These are phyloP conservation scores for Copidosoma aretas DNA, from an alignment of 2,888 invertebrate species.

Conservation along the genomic window DNA sequence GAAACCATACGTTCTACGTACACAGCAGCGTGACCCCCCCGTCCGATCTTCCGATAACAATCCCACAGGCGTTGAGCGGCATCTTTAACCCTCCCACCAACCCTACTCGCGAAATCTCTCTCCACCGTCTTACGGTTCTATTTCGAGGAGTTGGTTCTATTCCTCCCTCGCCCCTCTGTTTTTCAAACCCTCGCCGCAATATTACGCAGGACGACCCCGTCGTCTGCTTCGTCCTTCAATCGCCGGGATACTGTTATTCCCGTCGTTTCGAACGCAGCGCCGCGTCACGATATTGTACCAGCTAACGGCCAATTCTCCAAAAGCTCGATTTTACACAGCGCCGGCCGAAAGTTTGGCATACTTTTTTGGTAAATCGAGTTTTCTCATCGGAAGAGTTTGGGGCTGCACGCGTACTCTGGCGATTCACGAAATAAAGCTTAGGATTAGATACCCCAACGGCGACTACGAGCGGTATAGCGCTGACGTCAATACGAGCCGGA, in stretches of 20 bases:
- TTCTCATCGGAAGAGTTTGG: conserved; percentile 10
- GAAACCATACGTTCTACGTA: background rate
- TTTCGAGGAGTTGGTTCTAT: conserved; percentile 39
- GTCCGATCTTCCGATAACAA: background rate
- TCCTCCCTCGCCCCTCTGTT: too few species aligned
- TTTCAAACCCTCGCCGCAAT: conserved; percentile 30
- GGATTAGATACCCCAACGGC: conserved; percentile 28
- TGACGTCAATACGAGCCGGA: conserved; percentile 56
- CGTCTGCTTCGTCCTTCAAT: conserved; percentile 44
- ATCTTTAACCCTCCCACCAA: background rate
- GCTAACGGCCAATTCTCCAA: background rate
- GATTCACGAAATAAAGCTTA: conserved; percentile 25
- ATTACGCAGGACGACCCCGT: conserved; percentile 48
- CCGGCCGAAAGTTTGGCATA: background rate
- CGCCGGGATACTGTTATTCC: conserved; percentile 28
- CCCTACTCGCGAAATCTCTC: conserved; percentile 26
- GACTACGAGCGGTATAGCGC: too few species aligned
- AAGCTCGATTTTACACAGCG: background rate
- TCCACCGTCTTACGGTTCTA: conserved; percentile 26
- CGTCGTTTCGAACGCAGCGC: background rate
- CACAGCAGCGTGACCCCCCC: background rate
- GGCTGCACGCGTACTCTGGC: conserved; percentile 21
- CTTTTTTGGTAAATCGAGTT: conserved; percentile 12
- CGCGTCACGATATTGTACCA: background rate
- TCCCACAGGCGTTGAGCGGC: background rate